Base-by-base conservation (phyloP, 2,113 vertebrate genomes). In the Maccullochella peelii region DNA sequence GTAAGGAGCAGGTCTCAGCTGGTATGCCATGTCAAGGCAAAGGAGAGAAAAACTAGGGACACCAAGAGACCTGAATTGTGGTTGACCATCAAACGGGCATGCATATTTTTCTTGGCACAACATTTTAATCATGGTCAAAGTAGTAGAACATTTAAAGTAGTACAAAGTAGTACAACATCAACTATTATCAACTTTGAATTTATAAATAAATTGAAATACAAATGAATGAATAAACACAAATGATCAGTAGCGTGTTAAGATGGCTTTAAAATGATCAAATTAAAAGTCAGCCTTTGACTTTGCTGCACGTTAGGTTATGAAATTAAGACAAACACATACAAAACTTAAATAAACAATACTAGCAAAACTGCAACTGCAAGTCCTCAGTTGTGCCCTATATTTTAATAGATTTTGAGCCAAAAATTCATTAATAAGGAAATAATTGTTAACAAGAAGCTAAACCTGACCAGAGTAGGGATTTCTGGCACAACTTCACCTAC, bases 1-100 rank as follows among this genome's bases (percentile, higher is more conserved):
- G 88, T 90, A 90, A 93, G 90, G 89, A 91, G 91, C 80, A 85
- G 85, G 87, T 88, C 88, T 92, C 90, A 94, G 93, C 91, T 92
- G 92, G 84, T 83, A 84, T 78, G 84, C 68, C 81, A 86, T 86
- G 79, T 73, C 82, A 71, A 85, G 77, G 89, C 72, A 76, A 75
- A 84, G 63, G 10, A 63, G 55, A 79, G 61, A 50, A 73, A 86
- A 86, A 82, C 73, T 80, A 55, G 62, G 40, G 63, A 84, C 73
- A 74, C 62, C 38, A 73, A 89, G 69, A 88, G 74, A 83, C 63
- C 72, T 80, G 69, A 49, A 65, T 79, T 80, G 27, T 58, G 59
- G 65, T 30, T 76, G 58, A 77, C 62, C 61, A 70, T 80, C 49
- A 75, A 76, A 80, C 47, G 16, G 54, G 8, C 38, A 57, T 4